Evolutionary conservation across 2,113 vertebrate species (phyloP), one percentile per base, ranked within the genome.

Genomic region (Phyllopteryx taeniolatus): DNA sequence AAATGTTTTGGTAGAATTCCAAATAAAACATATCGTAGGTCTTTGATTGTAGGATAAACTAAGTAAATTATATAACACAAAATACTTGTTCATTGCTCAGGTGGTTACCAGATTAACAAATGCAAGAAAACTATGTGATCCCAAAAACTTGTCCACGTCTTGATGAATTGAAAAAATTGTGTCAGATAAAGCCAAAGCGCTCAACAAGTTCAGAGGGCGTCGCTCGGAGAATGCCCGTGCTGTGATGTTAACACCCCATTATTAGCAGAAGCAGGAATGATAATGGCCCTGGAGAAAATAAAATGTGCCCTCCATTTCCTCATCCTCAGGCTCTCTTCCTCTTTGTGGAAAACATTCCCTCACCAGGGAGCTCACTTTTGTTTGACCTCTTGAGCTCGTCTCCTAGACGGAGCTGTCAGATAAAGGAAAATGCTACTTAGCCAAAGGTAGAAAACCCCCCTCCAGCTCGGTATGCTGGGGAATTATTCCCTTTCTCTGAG

Each of bases 241-340:
- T 71, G 62, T 76, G 78, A 77, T 70, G 86, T 85, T 84, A 84
- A 84, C 84, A 74, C 66, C 71, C 84, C 19, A 70, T 60, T 78
- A 86, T 91, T 86, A 87, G 70, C 67, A 76, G 49, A 85, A 76
- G 71, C 71, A 77, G 79, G 85, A 87, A 88, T 83, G 88, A 84
- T 82, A 84, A 87, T 85, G 66, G 66, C 70, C 69, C 20, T n/a
- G 19, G 4, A 31, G 72, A 66, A 75, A 79, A 79, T 79, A 65
- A 82, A 73, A 77, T 57, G 35, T n/a, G 1, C 4, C 35, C 59
- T 51, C 68, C 71, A 59, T 76, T 61, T 71, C 47, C 69, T n/a
- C 74, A 46, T 69, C 74, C 65, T 17, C 72, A 44, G 9, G 49
- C 54, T n/a, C 13, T 35, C 42, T 59, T 42, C 17, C 66, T 60